Conservation (phyloP, 2,888 invertebrate species). For the Scaptomyza cyrtandrae region DNA sequence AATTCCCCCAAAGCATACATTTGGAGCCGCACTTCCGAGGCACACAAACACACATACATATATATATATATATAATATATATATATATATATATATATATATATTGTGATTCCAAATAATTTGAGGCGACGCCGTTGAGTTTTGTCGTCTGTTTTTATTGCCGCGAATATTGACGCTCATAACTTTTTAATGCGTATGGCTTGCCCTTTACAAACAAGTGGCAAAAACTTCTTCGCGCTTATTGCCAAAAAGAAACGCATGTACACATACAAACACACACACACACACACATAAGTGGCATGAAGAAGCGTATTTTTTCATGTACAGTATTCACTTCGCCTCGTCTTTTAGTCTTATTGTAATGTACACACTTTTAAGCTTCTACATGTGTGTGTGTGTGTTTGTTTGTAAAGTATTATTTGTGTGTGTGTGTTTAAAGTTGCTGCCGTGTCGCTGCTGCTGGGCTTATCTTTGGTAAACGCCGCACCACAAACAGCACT, state of each 20-base stretch:
- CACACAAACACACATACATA: constrained; percentile 2
- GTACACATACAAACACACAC: constrained; percentile 3
- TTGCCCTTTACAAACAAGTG: constrained; percentile 57
- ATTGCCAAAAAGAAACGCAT: constrained; percentile 30
- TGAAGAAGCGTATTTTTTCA: constrained; percentile 46
- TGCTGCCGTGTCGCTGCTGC: constrained; percentile 29
- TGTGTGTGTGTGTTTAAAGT: constrained; percentile 26
- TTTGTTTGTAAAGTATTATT: not conserved
- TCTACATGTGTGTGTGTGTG: constrained; percentile 1
- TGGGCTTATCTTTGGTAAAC: constrained; percentile 59
- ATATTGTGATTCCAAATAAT: constrained; percentile 43
- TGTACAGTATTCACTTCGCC: constrained; percentile 29
- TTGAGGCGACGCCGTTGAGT: constrained; percentile 37
- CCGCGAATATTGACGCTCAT: constrained; percentile 70
- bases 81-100: constrained; percentile 14
- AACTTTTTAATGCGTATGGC: constrained; percentile 66
- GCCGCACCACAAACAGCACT: constrained; percentile 56
- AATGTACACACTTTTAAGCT: constrained; percentile 52
- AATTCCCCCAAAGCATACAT: constrained; percentile 5
- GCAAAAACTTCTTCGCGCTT: constrained; percentile 26
- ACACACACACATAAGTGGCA: constrained; percentile 3
- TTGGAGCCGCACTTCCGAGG: constrained; percentile 20
- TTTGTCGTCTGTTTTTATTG: constrained; percentile 64
- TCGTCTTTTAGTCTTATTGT: constrained; percentile 39
- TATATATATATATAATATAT: constrained; percentile 18